Evolutionary conservation across 2,113 vertebrate species (phyloP), one percentile per base, ranked within the genome.

Genomic region (Sceloporus tristichus): DNA sequence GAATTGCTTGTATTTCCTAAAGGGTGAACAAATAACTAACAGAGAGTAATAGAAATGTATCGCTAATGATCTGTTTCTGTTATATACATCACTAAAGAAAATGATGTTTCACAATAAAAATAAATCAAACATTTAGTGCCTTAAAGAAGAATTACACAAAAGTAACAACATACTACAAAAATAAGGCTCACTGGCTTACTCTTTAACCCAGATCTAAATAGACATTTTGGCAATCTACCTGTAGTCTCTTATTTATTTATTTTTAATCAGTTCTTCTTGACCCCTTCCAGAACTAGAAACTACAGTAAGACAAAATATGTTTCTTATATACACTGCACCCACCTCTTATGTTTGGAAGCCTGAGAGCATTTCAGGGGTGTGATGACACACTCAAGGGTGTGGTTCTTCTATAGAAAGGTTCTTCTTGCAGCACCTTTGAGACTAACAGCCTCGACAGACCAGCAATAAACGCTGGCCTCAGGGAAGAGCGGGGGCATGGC

Each of bases 11-110:
- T 34, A 74, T 74, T 87, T 42, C 29, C 48, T 38, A 40, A 27
- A 71, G 56, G 25, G 29, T 11, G 4, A 82, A 23, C 68, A 42
- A 91, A 79, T 87, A 77, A 65, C 18, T 89, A 71, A 87, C 65
- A 34, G 74, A 85, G 87, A 84, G 48, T 38, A 91, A 85, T 89
- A 86, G 86, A 86, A 92, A 80, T 87, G 7, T 2, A 56, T 74
- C 1, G 88, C 93, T 90, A 40, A 66, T 25, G 42, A 53, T 56
- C 27, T 75, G 87, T 34, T 89, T 82, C 80, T 86, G 85, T 0
- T 0, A 86, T 54, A 40, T 10, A 86, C 70, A 38, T 68, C 9
- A 25, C n/a, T 9, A 6, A 71, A 53, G 34, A 54, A 25, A 48
- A 38, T 53, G n/a, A 40, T 66, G 19, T 25, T 34, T 82, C 16